Percentiles rank a stretch among this genome's conserved stretches.
These are phyloP conservation scores for Stenoptilia bipunctidactyla DNA, from an alignment of 2,888 invertebrate species.

Conservation along the genomic window DNA sequence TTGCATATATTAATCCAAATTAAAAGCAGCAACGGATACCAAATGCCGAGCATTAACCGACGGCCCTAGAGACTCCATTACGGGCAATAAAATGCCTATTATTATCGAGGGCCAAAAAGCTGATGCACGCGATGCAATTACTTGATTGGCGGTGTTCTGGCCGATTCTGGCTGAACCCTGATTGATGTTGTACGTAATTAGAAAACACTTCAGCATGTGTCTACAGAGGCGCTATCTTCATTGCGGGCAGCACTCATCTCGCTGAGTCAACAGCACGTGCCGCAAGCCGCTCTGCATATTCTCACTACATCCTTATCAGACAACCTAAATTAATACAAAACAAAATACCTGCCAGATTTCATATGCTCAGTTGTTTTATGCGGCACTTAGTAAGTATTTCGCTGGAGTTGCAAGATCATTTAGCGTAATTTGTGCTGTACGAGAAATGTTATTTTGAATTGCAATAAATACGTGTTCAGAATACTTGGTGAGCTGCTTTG, in stretches of 20 bases:
- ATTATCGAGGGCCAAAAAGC: conserved; percentile 70
- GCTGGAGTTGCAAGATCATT: not conserved
- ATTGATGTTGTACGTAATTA: conserved; percentile 69
- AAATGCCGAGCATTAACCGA: conserved; percentile 51
- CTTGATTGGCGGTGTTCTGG: conserved; percentile 69
- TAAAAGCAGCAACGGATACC: conserved; percentile 47
- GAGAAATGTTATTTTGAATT: not conserved
- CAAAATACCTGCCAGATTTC: not conserved
- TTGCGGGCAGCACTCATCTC: conserved; percentile 62
- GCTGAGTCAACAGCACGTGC: conserved; percentile 62
- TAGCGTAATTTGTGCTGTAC: no score
- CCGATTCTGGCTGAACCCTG: conserved; percentile 43
- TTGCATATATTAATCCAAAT: conserved; percentile 61
- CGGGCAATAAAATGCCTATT: conserved; percentile 70
- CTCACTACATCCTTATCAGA: not conserved
- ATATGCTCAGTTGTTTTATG: not conserved
- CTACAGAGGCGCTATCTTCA: conserved; percentile 66
- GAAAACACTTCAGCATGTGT: conserved; percentile 70
- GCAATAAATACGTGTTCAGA: conserved; percentile 28
- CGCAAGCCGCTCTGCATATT: conserved; percentile 13
- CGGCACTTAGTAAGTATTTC: not conserved
- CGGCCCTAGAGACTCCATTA: conserved; percentile 71
- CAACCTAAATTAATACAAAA: not conserved
- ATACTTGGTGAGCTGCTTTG: conserved; percentile 60
- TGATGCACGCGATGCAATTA: conserved; percentile 72